phyloP scores from a whole-genome alignment of 1,140 invertebrate genomes.

The Drosophila orosa region DNA sequence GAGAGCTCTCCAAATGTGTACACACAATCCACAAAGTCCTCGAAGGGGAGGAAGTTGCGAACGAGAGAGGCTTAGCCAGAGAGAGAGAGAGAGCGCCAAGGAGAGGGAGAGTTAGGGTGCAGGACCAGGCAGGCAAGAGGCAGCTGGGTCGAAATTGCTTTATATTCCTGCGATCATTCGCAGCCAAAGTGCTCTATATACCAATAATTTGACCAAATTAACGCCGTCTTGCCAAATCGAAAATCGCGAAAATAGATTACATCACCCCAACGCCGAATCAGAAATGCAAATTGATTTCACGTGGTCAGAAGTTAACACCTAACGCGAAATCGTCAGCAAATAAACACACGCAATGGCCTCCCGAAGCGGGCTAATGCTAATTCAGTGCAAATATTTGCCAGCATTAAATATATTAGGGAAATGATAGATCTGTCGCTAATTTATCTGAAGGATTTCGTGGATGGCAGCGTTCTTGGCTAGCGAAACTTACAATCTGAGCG shows the following conservation, averaged over 20 bases:
- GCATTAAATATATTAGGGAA: constrained; percentile 29
- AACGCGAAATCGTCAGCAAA: constrained; percentile 22
- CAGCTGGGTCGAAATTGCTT: constrained; percentile 41
- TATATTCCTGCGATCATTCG: constrained; percentile 16
- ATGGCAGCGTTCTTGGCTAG: background rate
- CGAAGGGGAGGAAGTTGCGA: constrained; percentile 6
- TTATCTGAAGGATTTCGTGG: constrained; percentile 22
- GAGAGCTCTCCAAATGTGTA: constrained; percentile 49
- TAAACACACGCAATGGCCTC: constrained; percentile 16
- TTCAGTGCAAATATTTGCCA: constrained; percentile 41
- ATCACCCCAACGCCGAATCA: constrained; percentile 50
- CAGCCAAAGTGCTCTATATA: constrained; percentile 54
- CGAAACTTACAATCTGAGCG: constrained; percentile 8
- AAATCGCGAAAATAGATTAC: constrained; percentile 67
- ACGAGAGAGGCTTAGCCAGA: constrained; percentile 16
- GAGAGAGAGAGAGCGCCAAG: constrained; percentile 22
- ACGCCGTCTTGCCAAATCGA: constrained; percentile 66
- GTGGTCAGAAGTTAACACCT: constrained; percentile 64
- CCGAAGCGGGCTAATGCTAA: constrained; percentile 30
- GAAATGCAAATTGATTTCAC: constrained; percentile 75
- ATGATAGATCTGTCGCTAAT: constrained; percentile 36
- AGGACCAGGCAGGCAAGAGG: constrained; percentile 21
- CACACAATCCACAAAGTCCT: constrained; percentile 69
- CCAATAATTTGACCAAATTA: constrained; percentile 66
- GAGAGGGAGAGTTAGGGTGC: constrained; percentile 29